Evolutionary conservation across 2,888 invertebrate species (phyloP).

Genomic region (Drosophila meridiana): DNA sequence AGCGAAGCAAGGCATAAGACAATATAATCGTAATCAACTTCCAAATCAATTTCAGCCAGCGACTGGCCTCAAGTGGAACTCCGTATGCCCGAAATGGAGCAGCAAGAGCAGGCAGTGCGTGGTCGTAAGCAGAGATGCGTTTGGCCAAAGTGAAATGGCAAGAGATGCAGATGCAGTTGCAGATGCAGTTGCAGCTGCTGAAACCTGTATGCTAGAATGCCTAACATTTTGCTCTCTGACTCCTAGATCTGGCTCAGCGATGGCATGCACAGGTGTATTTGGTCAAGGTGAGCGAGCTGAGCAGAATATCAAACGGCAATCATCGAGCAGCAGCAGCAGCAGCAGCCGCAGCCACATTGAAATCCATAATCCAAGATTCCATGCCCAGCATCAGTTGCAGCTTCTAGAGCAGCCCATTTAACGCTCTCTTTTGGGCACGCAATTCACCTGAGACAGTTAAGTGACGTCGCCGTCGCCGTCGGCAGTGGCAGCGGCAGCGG

Average conservation of each 20-base stretch:
- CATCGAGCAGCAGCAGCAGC: slow-evolving; percentile 8
- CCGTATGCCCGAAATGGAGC: slow-evolving; percentile 26
- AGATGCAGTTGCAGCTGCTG: not conserved
- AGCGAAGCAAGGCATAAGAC: slow-evolving; percentile 14
- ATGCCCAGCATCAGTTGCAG: slow-evolving; percentile 28
- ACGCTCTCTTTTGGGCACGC: slow-evolving; percentile 51
- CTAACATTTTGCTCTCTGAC: slow-evolving; percentile 18
- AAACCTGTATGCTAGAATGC: slow-evolving; percentile 47
- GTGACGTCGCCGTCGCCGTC: slow-evolving; percentile 5
- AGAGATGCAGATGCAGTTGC: not conserved
- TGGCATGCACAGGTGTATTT: slow-evolving; percentile 55
- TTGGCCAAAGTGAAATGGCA: slow-evolving; percentile 19
- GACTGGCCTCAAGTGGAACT: slow-evolving; percentile 32
- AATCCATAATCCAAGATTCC: slow-evolving; percentile 17
- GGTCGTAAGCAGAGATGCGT: slow-evolving; percentile 25
- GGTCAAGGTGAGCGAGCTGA: slow-evolving; percentile 69
- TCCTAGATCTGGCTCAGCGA: slow-evolving; percentile 6
- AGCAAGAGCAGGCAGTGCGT: slow-evolving; percentile 22
- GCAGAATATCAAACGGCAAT: slow-evolving; percentile 10
- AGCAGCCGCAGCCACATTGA: slow-evolving; percentile 17
- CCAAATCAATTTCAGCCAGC: slow-evolving; percentile 47
- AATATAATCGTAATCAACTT: slow-evolving; percentile 56
- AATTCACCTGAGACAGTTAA: slow-evolving; percentile 19
- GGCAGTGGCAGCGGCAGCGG: not conserved
- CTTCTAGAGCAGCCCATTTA: slow-evolving; percentile 50